Base-by-base conservation (phyloP, 2,797 vertebrate species). In the Cirrhinus molitorella region DNA sequence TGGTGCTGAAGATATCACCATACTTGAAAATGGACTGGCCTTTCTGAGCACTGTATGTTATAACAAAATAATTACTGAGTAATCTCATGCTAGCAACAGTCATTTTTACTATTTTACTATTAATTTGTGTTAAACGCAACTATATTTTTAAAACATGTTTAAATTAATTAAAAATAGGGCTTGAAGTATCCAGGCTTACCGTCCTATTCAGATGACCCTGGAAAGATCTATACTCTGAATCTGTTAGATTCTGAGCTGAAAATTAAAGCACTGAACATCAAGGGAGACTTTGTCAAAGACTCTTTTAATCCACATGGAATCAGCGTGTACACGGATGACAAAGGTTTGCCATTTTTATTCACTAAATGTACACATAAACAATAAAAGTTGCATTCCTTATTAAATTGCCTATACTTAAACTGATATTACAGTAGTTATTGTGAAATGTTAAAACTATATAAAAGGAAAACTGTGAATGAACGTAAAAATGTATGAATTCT, bases 301-400 rank as follows among this genome's bases (percentile, higher is more conserved):
- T 95, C 94, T 0, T 97, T 99, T 89, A 97, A 94, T 85, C 97
- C 97, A 80, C 96, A 98, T 68, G 97, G 97, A 72, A 95, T 98
- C 66, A 97, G 96, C 87, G 89, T 93, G 0, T 97, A 95, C 17
- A 83, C 89, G 11, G 94, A 96, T 82, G 90, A 94, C 9, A 79
- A 66, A 68, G 84, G 88, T 87, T 80, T 53, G 19, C 14, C 3
- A 0, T 23, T 85, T 37, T n/a, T n/a, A n/a, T n/a, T n/a, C n/a
- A n/a, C n/a, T n/a, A n/a, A n/a, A n/a, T n/a, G n/a, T n/a, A n/a
- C n/a, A n/a, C n/a, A n/a, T n/a, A n/a, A n/a, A n/a, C n/a, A n/a
- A n/a, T n/a, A n/a, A n/a, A n/a, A n/a, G 5, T 7, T 59, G 5
- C 1, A 21, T 74, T 72, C 25, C 25, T 31, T 21, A 3, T 51